Evolutionary conservation across 2,113 vertebrate genomes (phyloP).

Genomic region (Corydoras maculifer): DNA sequence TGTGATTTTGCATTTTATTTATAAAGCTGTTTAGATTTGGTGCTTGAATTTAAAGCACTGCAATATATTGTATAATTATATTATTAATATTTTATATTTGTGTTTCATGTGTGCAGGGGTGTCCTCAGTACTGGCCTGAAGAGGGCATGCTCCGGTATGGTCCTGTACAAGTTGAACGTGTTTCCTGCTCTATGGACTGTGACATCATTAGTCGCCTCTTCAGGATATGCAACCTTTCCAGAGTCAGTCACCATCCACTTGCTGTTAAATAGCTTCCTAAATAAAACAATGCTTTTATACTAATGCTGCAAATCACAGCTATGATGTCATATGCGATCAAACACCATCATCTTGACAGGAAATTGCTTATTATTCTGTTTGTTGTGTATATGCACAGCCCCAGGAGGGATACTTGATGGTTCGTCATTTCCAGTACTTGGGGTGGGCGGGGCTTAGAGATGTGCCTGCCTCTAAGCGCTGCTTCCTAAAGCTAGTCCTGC

Average conservation of each 20-base stretch:
- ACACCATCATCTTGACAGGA: too few relatives aligned
- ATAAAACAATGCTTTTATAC: too few relatives aligned
- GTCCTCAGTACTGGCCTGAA: slow-evolving; percentile 97
- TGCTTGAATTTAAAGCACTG: too few relatives aligned
- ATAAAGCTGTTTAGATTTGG: too few relatives aligned
- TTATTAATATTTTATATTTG: not conserved
- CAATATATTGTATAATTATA: too few relatives aligned
- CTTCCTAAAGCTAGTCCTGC: slow-evolving; percentile 94
- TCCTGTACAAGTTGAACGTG: slow-evolving; percentile 95
- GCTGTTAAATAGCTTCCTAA: too few relatives aligned
- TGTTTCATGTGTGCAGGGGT: slow-evolving; percentile 69
- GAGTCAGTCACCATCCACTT: slow-evolving; percentile 66
- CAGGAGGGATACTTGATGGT: slow-evolving; percentile 99
- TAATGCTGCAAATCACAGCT: too few relatives aligned
- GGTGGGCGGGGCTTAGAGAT: slow-evolving; percentile 92
- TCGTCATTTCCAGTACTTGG: slow-evolving; percentile 95
- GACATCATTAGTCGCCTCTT: slow-evolving; percentile 94
- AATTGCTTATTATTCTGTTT: not conserved
- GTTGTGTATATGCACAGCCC: slow-evolving; percentile 64
- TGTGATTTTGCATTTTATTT: too few relatives aligned
- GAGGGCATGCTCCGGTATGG: slow-evolving; percentile 91
- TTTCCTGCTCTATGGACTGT: slow-evolving; percentile 97
- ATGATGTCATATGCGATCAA: too few relatives aligned
- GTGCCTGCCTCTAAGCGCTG: slow-evolving; percentile 93
- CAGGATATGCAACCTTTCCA: slow-evolving; percentile 97